phyloP scores from a whole-genome alignment of 2,888 invertebrate genomes.

The Cantharis rustica region DNA sequence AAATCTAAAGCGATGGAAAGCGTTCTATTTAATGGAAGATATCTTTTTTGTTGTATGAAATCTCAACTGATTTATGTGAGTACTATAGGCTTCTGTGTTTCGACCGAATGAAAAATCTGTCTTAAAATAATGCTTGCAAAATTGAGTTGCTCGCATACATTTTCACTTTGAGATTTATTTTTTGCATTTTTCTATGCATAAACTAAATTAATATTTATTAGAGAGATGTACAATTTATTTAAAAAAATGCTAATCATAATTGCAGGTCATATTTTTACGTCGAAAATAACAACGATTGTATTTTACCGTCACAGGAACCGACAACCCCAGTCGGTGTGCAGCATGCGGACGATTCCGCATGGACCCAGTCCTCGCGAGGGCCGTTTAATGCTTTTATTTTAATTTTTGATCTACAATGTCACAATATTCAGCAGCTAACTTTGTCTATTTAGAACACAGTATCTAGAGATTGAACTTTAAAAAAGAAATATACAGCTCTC shows the following conservation, averaged over 20 bases:
- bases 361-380: neutral
- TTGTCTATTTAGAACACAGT: too few relatives aligned
- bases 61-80: neutral
- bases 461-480: too few relatives aligned
- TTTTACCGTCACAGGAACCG: neutral
- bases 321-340: neutral
- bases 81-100: neutral
- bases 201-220: neutral
- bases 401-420: neutral
- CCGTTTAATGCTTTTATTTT: neutral
- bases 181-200: neutral
- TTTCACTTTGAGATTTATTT: neutral
- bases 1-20: neutral
- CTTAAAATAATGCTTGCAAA: neutral
- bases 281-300: neutral
- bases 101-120: neutral
- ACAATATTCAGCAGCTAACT: too few relatives aligned
- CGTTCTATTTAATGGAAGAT: neutral
- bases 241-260: neutral
- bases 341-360: neutral
- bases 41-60: neutral
- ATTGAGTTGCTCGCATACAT: neutral
- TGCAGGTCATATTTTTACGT: neutral
- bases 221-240: neutral
- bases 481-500: too few relatives aligned